Evolutionary conservation across 2,888 invertebrate species (phyloP).

Genomic region (Rosalia funebris): DNA sequence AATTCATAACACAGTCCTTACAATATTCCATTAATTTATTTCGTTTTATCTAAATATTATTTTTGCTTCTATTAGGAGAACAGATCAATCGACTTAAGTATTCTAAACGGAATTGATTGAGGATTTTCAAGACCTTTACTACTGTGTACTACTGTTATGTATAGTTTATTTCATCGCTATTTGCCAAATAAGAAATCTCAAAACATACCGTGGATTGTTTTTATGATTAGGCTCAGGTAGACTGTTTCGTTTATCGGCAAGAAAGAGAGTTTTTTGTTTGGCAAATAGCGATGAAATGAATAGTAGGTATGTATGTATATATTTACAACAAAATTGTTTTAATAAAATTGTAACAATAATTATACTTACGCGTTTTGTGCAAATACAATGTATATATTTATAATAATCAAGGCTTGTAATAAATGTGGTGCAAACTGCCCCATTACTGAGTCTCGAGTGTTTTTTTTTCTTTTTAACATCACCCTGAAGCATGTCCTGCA

Average conservation of each 20-base stretch:
- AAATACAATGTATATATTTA: no score
- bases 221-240: neutral
- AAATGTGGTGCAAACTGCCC: neutral
- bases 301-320: neutral
- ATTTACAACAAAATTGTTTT: neutral
- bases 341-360: neutral
- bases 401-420: constrained; percentile 3
- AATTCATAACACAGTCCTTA: no score
- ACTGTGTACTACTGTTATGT: neutral
- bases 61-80: no score
- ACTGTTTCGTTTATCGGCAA: no score
- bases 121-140: neutral
- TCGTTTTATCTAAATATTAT: no score
- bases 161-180: no score
- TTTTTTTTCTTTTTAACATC: neutral
- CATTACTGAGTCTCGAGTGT: constrained; percentile 3
- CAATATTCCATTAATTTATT: no score
- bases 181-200: no score
- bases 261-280: neutral
- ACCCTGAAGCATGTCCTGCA: neutral
- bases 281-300: neutral
- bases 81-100: no score
- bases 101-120: neutral
- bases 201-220: no score
- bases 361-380: neutral